A percentile compares a stretch with the other conserved stretches of the same genome.
phyloP scores from a whole-genome alignment of 2,113 vertebrate genomes.

The Capreolus pygargus region DNA sequence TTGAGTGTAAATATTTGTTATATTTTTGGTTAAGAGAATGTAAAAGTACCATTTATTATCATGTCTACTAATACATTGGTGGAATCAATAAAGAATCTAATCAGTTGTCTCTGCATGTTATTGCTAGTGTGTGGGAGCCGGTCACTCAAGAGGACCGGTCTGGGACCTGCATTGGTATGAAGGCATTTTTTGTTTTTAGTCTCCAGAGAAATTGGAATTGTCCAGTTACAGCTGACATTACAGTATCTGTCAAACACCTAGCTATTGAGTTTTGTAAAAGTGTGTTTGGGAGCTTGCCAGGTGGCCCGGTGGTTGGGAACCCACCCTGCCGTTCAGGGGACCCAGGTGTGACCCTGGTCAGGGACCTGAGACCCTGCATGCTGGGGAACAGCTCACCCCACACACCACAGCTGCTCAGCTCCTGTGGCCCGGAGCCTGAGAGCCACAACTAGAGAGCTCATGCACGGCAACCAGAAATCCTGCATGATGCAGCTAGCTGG shows the following conservation, averaged over 20 bases:
- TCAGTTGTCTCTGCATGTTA: conserved; percentile 3
- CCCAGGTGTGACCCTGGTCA: not conserved
- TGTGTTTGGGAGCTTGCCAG: not conserved
- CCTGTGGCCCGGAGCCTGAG: not conserved
- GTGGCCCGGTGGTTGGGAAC: not conserved
- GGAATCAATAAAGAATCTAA: conserved; percentile 84
- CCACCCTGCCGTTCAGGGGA: not conserved
- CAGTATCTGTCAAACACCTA: not conserved
- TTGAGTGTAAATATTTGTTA: conserved; percentile 96
- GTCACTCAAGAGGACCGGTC: not conserved
- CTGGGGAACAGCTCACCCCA: not conserved
- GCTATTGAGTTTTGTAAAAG: not conserved
- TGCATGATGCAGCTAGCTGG: not conserved
- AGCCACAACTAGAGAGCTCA: not conserved
- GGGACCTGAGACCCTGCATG: not conserved
- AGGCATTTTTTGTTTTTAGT: not conserved
- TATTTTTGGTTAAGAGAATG: conserved; percentile 99
- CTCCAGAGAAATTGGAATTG: not conserved
- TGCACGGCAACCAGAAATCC: not conserved
- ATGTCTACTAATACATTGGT: conserved; percentile 84
- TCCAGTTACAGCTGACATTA: not conserved
- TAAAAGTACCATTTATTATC: conserved; percentile 91
- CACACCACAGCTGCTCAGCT: not conserved
- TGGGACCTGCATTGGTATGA: not conserved
- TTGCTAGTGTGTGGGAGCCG: not conserved